Conservation (phyloP, 2,797 vertebrate genomes). For the Acrocephalus scirpaceus region DNA sequence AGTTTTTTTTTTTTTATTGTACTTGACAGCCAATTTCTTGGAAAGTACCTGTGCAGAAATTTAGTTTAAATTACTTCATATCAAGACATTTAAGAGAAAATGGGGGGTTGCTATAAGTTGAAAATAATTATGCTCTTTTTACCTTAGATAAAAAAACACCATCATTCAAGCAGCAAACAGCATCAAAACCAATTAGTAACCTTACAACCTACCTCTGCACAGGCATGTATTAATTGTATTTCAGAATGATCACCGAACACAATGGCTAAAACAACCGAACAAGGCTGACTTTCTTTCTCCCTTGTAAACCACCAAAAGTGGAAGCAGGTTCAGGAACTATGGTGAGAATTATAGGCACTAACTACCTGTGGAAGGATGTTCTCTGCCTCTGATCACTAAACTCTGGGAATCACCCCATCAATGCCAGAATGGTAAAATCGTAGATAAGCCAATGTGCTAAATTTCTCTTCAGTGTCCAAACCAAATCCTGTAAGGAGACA, state of each 20-base stretch:
- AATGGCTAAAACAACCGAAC: background rate
- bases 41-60: slow-evolving; percentile 73
- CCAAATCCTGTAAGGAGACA: background rate
- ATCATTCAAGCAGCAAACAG: slow-evolving; percentile 17
- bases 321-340: background rate
- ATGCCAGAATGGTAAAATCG: background rate
- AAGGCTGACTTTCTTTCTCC: background rate
- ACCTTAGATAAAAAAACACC: background rate
- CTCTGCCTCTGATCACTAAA: background rate
- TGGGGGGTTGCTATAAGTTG: slow-evolving; percentile 51
- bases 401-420: background rate
- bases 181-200: slow-evolving; percentile 70
- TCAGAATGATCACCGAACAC: background rate
- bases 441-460: background rate
- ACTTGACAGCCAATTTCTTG: slow-evolving; percentile 74
- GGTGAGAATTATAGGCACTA: background rate
- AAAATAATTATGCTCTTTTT: slow-evolving; percentile 66
- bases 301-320: background rate
- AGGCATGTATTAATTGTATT: background rate
- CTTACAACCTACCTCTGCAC: background rate
- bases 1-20: background rate
- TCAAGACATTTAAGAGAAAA: slow-evolving; percentile 67
- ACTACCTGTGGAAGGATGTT: background rate
- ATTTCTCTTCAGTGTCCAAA: background rate
- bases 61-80: slow-evolving; percentile 74